phyloP scores from a whole-genome alignment of 2,797 vertebrate species.

The Thaleichthys pacificus region DNA sequence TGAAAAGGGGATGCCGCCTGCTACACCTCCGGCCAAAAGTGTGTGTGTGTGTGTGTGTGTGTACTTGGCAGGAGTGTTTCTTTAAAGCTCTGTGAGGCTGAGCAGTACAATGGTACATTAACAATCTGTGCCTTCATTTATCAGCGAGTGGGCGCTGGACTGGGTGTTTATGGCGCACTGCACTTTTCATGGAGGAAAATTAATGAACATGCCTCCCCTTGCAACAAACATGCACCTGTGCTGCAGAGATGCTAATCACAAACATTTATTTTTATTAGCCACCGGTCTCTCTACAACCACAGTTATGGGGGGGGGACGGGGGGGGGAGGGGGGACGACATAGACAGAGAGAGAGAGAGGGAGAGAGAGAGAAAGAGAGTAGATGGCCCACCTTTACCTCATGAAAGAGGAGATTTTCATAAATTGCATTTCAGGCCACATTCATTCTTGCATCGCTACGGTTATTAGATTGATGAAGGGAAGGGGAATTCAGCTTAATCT shows the following conservation, averaged over 20 bases:
- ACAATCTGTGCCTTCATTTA: slow-evolving; percentile 99
- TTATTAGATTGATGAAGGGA: slow-evolving; percentile 40
- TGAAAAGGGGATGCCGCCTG: slow-evolving; percentile 76
- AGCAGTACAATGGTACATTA: slow-evolving; percentile 95
- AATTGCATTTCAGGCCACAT: slow-evolving; percentile 35
- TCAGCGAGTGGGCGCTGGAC: slow-evolving; percentile 95
- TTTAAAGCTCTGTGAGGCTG: slow-evolving; percentile 77
- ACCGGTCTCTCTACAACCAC: slow-evolving; percentile 87
- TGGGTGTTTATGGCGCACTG: slow-evolving; percentile 97
- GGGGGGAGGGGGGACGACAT: slow-evolving; percentile 8
- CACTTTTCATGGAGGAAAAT: slow-evolving; percentile 99
- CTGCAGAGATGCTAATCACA: slow-evolving; percentile 99
- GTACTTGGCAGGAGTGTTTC: slow-evolving; percentile 81
- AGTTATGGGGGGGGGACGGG: slow-evolving; percentile 7
- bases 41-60: slow-evolving; percentile 17
- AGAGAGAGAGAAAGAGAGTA: neutral
- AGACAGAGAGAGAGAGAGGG: slow-evolving; percentile 12
- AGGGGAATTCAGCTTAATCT: slow-evolving; percentile 49
- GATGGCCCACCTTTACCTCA: slow-evolving; percentile 51
- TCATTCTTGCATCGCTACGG: slow-evolving; percentile 40
- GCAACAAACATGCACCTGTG: slow-evolving; percentile 99
- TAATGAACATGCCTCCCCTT: slow-evolving; percentile 99
- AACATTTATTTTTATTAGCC: slow-evolving; percentile 99
- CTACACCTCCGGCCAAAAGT: slow-evolving; percentile 78
- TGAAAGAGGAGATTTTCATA: slow-evolving; percentile 42